phyloP scores from a whole-genome alignment of 2,797 vertebrate species.

The Distichodus sexfasciatus region DNA sequence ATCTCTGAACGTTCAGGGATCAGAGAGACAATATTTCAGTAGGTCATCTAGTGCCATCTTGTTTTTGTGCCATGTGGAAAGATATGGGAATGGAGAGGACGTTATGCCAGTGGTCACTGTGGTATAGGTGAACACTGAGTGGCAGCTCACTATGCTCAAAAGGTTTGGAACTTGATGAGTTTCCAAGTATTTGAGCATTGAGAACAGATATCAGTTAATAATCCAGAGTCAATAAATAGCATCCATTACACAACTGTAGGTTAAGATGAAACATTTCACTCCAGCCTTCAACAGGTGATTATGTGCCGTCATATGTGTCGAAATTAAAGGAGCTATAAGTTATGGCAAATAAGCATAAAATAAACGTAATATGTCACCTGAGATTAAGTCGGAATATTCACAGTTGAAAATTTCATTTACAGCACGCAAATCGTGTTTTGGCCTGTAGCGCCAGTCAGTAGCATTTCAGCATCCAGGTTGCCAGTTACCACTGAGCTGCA shows the following conservation, averaged over 20 bases:
- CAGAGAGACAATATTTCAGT: background rate
- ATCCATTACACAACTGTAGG: background rate
- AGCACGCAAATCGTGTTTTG: too few relatives aligned
- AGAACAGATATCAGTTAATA: constrained; percentile 6
- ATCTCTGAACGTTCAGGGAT: too few relatives aligned
- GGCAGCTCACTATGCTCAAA: constrained; percentile 54
- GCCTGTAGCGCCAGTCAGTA: too few relatives aligned
- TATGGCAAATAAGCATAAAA: too few relatives aligned
- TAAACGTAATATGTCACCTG: too few relatives aligned
- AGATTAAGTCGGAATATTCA: too few relatives aligned
- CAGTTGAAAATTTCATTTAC: too few relatives aligned
- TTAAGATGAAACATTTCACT: background rate
- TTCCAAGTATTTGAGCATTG: constrained; percentile 57
- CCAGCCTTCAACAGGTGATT: too few relatives aligned
- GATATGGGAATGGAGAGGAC: constrained; percentile 1
- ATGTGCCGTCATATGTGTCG: too few relatives aligned
- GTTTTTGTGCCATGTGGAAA: background rate
- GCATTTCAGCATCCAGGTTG: too few relatives aligned
- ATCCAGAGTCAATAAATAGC: background rate
- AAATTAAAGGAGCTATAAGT: too few relatives aligned
- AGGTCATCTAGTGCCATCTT: background rate
- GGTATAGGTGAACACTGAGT: constrained; percentile 48
- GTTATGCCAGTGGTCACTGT: constrained; percentile 38
- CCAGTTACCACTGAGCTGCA: too few relatives aligned
- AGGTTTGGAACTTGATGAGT: constrained; percentile 28